A percentile compares a stretch with the other conserved stretches of the same genome.
Conservation (phyloP, 2,888 invertebrate genomes). For the Polymixis flavicincta region DNA sequence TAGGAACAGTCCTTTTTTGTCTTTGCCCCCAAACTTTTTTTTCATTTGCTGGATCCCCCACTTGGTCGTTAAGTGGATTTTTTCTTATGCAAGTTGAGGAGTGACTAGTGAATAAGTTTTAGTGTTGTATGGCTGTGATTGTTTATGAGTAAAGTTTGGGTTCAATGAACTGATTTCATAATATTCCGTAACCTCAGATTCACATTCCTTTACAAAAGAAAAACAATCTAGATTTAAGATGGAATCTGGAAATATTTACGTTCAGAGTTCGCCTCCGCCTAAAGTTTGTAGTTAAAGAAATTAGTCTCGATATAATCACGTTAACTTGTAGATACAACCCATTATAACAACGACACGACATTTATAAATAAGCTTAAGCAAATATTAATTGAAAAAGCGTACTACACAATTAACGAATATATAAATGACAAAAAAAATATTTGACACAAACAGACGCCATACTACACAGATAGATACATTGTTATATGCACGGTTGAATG, state of each 20-base stretch:
- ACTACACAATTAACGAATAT: no score
- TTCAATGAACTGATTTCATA: neutral
- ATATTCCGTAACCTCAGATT: neutral
- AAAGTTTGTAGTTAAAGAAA: neutral
- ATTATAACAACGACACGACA: no score
- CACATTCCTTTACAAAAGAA: neutral
- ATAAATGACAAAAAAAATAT: no score
- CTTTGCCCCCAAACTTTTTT: conserved; percentile 84
- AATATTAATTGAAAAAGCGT: no score
- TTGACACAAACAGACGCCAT: no score
- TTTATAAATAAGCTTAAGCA: no score
- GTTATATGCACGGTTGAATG: no score
- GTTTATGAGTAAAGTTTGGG: neutral
- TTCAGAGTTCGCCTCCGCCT: neutral
- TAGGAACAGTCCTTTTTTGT: conserved; percentile 86
- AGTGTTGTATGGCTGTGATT: conserved; percentile 1
- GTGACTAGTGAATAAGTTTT: conserved; percentile 50
- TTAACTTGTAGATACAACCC: no score
- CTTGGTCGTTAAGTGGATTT: conserved; percentile 80
- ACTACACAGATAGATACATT: no score
- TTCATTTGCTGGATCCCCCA: conserved; percentile 74
- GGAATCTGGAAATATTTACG: neutral
- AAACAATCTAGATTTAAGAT: neutral
- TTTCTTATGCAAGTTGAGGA: conserved; percentile 77
- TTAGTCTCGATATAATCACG: neutral